Base-by-base conservation (phyloP, 2,797 vertebrate species). In the Girardinus metallicus region DNA sequence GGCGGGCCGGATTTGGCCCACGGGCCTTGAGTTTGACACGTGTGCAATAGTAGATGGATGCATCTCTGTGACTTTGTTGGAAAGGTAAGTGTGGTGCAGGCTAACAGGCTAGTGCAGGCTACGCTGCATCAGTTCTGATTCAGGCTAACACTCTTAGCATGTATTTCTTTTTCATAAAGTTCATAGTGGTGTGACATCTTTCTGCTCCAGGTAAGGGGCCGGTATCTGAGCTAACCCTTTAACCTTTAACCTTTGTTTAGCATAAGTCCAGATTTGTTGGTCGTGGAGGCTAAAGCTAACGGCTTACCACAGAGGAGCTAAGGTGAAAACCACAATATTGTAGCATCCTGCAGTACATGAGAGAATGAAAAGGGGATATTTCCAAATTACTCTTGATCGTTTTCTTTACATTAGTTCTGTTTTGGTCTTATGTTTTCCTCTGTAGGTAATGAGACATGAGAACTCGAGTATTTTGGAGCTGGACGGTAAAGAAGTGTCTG, bases 381-480 rank as follows among this genome's bases (percentile, higher is more conserved):
- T 62, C 55, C n/a, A 13, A 57, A 73, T 23, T 10, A 3, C n/a
- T 47, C 8, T 16, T 6, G 3, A 11, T 2, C 34, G 4, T 74
- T 49, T 72, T 31, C 23, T 29, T 68, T 68, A 31, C 36, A n/a
- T 8, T 8, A 8, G n/a, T 74, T 12, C 12, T 77, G 46, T 34
- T 10, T 70, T 39, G 53, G 26, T 39, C 18, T 39, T 34, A 1
- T 6, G 7, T 66, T 64, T 26, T 21, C 21, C 43, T 8, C 49
- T 60, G 1, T 6, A 99, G 98, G 97, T 99, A 85, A 99, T 99
- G 97, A 96, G 98, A 78, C 99, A 99, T 0, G 99, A 99, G 92
- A 99, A 95, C 81, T 95, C 97, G 0, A 97, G 98, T 13, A 96
- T 99, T 82, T 83, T 99, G 92, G 99, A 99, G 92, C 96, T 99